A percentile compares a stretch with the other conserved stretches of the same genome.
phyloP scores from a whole-genome alignment of 2,797 vertebrate genomes.

The Distichodus sexfasciatus region DNA sequence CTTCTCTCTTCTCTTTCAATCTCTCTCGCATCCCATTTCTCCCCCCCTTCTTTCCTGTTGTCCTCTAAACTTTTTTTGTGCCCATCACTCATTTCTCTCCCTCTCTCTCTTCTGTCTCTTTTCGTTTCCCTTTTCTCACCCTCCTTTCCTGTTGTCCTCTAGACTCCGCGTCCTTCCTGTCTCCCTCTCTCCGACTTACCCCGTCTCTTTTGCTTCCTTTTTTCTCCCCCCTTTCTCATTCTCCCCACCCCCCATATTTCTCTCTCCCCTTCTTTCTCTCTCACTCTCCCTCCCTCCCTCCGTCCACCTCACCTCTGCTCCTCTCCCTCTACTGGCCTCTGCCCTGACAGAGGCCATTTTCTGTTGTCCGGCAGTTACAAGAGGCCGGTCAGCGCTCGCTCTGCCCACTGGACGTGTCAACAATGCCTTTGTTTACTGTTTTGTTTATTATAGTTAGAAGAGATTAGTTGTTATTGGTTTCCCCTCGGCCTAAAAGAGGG shows the following conservation, averaged over 20 bases:
- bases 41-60: too few relatives aligned
- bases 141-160: too few relatives aligned
- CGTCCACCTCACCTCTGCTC: background rate
- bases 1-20: slow-evolving; percentile 1
- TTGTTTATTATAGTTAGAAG: slow-evolving; percentile 85
- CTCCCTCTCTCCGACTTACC: too few relatives aligned
- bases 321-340: slow-evolving; percentile 19
- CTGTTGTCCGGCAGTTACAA: slow-evolving; percentile 37
- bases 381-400: slow-evolving; percentile 22
- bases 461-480: slow-evolving; percentile 96
- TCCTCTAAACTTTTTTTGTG: too few relatives aligned
- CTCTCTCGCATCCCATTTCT: background rate
- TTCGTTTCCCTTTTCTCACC: background rate
- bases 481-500: slow-evolving; percentile 77
- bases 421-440: slow-evolving; percentile 92
- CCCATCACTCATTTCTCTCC: too few relatives aligned
- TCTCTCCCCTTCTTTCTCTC: background rate
- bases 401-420: slow-evolving; percentile 65
- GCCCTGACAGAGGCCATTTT: slow-evolving; percentile 19
- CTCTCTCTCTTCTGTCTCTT: too few relatives aligned
- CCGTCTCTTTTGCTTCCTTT: background rate
- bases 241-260: slow-evolving; percentile 2
- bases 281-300: background rate
- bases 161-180: too few relatives aligned
- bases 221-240: background rate